phyloP scores from a whole-genome alignment of 1,140 invertebrate species.

The Aphis gossypii region DNA sequence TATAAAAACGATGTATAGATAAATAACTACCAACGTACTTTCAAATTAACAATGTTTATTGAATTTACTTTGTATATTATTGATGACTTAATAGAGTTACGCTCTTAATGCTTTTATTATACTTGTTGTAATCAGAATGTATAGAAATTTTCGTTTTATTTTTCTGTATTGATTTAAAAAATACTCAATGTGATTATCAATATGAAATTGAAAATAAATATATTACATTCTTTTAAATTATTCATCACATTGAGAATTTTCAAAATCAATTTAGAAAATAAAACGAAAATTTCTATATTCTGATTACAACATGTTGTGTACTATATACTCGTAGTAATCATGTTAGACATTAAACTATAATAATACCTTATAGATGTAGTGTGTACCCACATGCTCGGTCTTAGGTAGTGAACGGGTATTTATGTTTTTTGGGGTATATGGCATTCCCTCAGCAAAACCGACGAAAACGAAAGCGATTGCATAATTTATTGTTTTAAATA shows the following conservation, averaged over 20 bases:
- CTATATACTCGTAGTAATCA: neutral
- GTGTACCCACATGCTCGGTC: neutral
- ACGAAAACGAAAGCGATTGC: neutral
- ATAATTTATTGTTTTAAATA: slow-evolving; percentile 29
- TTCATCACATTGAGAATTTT: neutral
- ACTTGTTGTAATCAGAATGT: neutral
- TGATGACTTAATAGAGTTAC: neutral
- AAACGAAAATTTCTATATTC: too few relatives aligned
- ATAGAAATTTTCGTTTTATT: neutral
- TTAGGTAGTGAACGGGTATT: neutral
- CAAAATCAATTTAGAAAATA: too few relatives aligned
- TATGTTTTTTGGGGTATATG: neutral
- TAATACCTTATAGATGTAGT: neutral
- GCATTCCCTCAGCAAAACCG: neutral
- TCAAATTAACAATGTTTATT: neutral
- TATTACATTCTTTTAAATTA: neutral
- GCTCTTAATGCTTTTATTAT: neutral
- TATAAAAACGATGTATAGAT: neutral
- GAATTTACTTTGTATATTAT: neutral
- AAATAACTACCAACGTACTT: neutral
- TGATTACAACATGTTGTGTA: neutral
- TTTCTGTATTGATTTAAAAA: neutral
- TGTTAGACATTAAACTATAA: neutral
- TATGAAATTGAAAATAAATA: neutral
- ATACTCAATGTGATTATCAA: neutral